Base-by-base conservation (phyloP, 2,113 vertebrate genomes). In the Octodon degus region DNA sequence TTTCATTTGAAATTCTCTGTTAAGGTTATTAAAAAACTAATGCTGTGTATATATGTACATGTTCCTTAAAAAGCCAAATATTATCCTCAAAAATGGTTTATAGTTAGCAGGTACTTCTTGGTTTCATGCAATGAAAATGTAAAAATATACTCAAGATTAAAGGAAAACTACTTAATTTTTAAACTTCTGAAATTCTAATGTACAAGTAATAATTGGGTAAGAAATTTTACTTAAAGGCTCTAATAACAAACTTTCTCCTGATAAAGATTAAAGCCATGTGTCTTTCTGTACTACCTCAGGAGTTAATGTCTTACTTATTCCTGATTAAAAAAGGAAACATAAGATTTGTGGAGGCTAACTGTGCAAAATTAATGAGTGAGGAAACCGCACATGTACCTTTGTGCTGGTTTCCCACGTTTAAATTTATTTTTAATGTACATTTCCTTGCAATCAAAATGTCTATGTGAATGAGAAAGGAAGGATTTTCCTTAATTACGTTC, bases 191-290 rank as follows among this genome's bases (percentile, higher is more conserved):
- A 32, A 53, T 43, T 79, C 7, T 85, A 30, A 70, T 12, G 0
- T 84, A 24, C n/a, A 63, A 80, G 40, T 80, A 90, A 62, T 74
- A 43, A 37, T 25, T 65, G 43, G 4, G 2, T 82, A 60, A 67
- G 53, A 40, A 65, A 37, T 96, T 90, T 93, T 60, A 85, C n/a
- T 91, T 67, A 90, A 62, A 16, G 90, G 32, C 22, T 84, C 47
- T 0, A 86, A 62, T 80, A 32, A 68, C 24, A 60, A 65, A 87
- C 20, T 63, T 92, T 84, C 63, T 55, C 34, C 27, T 95, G n/a
- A 8, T 77, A 74, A 76, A 10, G 27, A 40, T 50, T 70, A 91
- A 94, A 93, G 20, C 13, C 32, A 22, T 55, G 9, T 37, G 4
- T 53, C 16, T 83, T 72, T 74, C 63, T 85, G 16, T 8, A 50